Base-by-base conservation (phyloP, 2,797 vertebrate genomes). In the Buceros bicornis region DNA sequence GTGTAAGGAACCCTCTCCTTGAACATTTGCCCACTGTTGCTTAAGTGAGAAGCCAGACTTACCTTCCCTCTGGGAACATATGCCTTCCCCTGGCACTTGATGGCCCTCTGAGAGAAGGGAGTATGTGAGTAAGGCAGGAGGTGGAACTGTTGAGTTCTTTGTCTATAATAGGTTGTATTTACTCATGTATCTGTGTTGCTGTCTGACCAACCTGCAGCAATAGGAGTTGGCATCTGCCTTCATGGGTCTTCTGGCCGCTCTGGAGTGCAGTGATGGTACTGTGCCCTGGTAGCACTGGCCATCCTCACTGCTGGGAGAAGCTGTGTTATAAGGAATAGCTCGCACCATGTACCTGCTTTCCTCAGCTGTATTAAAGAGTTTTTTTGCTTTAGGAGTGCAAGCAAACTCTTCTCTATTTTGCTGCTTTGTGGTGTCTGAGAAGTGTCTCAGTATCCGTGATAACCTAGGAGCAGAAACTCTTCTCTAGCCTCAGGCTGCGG, bases 261-360 rank as follows among this genome's bases (percentile, higher is more conserved):
- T 37, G 33, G 31, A 64, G 18, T 21, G 26, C 28, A 13, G 26
- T 2, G 2, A 4, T 22, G 25, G 13, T 43, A 7, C 8, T 31
- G 33, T 48, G 1, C n/a, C 53, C 42, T 47, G 9, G 51, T 70
- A 31, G 17, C 24, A 9, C 1, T 3, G 26, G 31, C 60, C 0
- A 0, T 91, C 19, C 17, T 22, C 4, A 2, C 10, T 64, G 57
- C 37, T 35, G 16, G 20, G 8, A 65, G 72, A 33, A 33, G 14
- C 17, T 22, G 6, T 45, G 10, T 42, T 89, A 25, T 28, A 21
- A 62, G 69, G 40, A 69, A 20, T 11, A 18, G 25, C 29, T 71
- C 28, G 43, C 8, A 19, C 4, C 8, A 6, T 54, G 0, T 45
- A 70, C 15, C 5, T 5, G 72, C 19, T 37, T 89, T 72, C 8